Evolutionary conservation across 2,113 vertebrate genomes (phyloP).

Genomic region (Anarrhichthys ocellatus): DNA sequence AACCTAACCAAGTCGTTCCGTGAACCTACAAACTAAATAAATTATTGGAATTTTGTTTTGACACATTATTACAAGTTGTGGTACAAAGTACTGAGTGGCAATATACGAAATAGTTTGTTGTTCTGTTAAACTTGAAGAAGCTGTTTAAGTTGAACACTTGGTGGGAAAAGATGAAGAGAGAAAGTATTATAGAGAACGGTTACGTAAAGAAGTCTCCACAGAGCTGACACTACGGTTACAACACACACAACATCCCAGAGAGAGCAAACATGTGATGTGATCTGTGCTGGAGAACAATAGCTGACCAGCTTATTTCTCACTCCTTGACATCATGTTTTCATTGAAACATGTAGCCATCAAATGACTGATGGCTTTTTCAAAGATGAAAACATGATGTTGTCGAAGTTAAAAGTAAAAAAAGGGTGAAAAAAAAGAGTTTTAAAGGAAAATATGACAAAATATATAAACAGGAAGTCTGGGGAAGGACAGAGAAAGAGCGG

Average conservation of each 20-base stretch:
- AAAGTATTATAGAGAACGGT: background rate
- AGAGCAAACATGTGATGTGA: background rate
- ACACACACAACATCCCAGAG: background rate
- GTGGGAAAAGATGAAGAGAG: too few species aligned
- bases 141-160: too few species aligned
- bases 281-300: slow-evolving; percentile 23
- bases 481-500: slow-evolving; percentile 35
- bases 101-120: too few species aligned
- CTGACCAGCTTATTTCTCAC: slow-evolving; percentile 53
- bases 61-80: too few species aligned
- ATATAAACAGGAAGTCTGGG: slow-evolving; percentile 44
- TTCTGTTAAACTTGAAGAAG: too few species aligned
- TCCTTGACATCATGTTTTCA: slow-evolving; percentile 55
- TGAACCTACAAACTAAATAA: too few species aligned
- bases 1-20: too few species aligned
- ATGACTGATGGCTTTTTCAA: slow-evolving; percentile 21
- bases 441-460: slow-evolving; percentile 28
- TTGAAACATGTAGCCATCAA: slow-evolving; percentile 62
- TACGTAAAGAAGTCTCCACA: background rate
- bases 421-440: slow-evolving; percentile 30
- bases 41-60: too few species aligned
- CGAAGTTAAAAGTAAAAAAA: slow-evolving; percentile 27
- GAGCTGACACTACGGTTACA: background rate
- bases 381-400: slow-evolving; percentile 54
- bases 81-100: too few species aligned